phyloP scores from a whole-genome alignment of 23 tunicate genomes.

The Phallusia fumigata region DNA sequence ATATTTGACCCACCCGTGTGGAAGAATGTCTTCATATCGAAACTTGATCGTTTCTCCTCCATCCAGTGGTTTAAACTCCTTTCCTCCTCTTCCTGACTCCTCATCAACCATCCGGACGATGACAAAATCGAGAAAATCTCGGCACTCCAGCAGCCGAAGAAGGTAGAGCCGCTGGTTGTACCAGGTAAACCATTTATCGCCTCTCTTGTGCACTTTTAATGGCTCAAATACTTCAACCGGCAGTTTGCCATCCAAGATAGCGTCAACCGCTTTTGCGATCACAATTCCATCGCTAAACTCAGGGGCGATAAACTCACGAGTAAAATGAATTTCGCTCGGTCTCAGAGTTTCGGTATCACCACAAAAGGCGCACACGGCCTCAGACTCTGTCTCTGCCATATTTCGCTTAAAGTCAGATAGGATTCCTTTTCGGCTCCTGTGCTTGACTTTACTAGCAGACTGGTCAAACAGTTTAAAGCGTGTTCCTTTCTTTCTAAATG shows the following conservation, averaged over 20 bases:
- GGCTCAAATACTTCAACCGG: conserved; percentile 19
- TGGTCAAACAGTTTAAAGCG: no score
- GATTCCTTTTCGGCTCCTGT: neutral
- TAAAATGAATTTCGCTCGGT: conserved; percentile 50
- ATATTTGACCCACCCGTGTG: neutral
- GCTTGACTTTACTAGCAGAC: neutral
- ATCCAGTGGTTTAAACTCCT: conserved; percentile 6
- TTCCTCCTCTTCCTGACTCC: neutral
- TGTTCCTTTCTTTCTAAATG: no score
- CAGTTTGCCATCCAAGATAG: conserved; percentile 10
- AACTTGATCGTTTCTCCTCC: conserved; percentile 9
- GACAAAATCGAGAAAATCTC: neutral
- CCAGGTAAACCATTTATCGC: conserved; percentile 44
- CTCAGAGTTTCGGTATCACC: conserved; percentile 9
- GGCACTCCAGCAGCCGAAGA: conserved; percentile 13
- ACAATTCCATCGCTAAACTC: conserved; percentile 28
- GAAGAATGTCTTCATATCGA: conserved; percentile 12
- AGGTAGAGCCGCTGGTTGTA: conserved; percentile 42
- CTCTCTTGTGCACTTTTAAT: conserved; percentile 9
- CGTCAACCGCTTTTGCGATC: conserved; percentile 20
- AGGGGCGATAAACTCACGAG: conserved; percentile 31
- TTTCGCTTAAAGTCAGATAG: neutral
- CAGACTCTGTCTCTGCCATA: neutral
- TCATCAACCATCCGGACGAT: neutral
- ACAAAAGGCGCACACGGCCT: neutral